A percentile compares a stretch with the other conserved stretches of the same genome.
These are phyloP conservation scores for Cephus pulcher DNA, from an alignment of 2,888 invertebrate genomes.

Conservation along the genomic window DNA sequence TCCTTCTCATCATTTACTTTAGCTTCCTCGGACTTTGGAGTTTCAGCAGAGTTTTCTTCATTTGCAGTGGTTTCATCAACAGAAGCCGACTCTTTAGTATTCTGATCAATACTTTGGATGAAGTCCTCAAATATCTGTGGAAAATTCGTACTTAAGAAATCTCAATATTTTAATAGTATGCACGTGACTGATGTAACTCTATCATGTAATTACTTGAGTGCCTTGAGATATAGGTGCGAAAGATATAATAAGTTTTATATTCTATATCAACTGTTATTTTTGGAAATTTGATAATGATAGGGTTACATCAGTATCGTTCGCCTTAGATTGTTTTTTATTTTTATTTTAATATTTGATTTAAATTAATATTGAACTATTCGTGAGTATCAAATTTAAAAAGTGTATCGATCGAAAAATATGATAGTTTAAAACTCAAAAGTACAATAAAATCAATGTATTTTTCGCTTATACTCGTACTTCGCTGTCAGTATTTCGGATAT, in stretches of 20 bases:
- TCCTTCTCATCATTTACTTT: slow-evolving; percentile 22
- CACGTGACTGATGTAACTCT: background rate
- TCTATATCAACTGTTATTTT: background rate
- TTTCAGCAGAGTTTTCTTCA: slow-evolving; percentile 19
- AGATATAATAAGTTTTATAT: background rate
- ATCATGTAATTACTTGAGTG: background rate
- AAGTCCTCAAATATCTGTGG: slow-evolving; percentile 61
- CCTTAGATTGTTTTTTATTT: background rate
- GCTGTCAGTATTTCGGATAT: background rate
- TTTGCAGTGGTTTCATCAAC: slow-evolving; percentile 27
- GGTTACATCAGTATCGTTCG: background rate
- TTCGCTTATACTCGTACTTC: background rate
- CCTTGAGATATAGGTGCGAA: background rate
- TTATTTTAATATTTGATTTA: background rate
- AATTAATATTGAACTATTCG: background rate
- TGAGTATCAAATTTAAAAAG: background rate
- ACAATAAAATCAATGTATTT: background rate
- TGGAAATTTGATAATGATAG: background rate
- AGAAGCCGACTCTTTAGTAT: background rate
- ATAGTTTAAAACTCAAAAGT: background rate
- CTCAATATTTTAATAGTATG: background rate
- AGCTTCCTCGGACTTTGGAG: slow-evolving; percentile 21
- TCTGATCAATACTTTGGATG: slow-evolving; percentile 49
- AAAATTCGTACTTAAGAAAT: slow-evolving; percentile 17
- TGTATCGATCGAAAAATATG: background rate